A percentile compares a stretch with the other conserved stretches of the same genome.
These are phyloP conservation scores for Drosophila varians DNA, from an alignment of 1,140 invertebrate genomes.

Conservation along the genomic window DNA sequence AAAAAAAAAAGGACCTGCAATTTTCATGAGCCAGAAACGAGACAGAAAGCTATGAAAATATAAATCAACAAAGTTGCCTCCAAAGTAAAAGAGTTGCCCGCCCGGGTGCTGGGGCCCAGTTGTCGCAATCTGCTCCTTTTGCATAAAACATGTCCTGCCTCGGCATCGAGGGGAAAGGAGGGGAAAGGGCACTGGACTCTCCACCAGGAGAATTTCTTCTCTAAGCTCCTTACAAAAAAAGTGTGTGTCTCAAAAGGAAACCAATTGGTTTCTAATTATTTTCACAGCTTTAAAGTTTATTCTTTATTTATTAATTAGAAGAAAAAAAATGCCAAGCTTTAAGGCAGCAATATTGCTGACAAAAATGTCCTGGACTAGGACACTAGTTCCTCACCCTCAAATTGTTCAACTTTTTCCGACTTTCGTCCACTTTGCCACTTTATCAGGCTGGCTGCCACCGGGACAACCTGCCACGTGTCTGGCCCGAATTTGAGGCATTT, in stretches of 20 bases:
- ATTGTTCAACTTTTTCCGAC: too few relatives aligned
- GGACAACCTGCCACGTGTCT: too few relatives aligned
- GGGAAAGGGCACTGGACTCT: background rate
- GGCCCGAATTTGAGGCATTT: slow-evolving; percentile 29
- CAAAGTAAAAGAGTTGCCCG: slow-evolving; percentile 9
- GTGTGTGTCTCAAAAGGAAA: slow-evolving; percentile 2
- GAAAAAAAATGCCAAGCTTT: too few relatives aligned
- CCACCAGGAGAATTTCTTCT: background rate
- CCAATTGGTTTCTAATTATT: slow-evolving; percentile 29
- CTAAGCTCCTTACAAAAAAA: slow-evolving; percentile 48
- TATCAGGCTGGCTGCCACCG: too few relatives aligned
- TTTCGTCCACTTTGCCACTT: slow-evolving; percentile 4
- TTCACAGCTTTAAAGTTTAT: background rate
- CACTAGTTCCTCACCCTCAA: too few relatives aligned
- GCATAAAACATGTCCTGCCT: slow-evolving; percentile 41
- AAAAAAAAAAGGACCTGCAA: too few relatives aligned
- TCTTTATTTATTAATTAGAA: background rate
- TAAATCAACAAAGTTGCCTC: slow-evolving; percentile 74
- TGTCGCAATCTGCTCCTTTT: slow-evolving; percentile 41
- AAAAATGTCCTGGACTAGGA: too few relatives aligned
- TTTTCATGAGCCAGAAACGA: slow-evolving; percentile 60
- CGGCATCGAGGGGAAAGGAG: too few relatives aligned
- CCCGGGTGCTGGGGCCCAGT: too few relatives aligned
- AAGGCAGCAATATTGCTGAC: too few relatives aligned
- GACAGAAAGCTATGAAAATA: slow-evolving; percentile 48